Conservation (phyloP, 2,888 invertebrate species). For the Apodemia hepburni region DNA sequence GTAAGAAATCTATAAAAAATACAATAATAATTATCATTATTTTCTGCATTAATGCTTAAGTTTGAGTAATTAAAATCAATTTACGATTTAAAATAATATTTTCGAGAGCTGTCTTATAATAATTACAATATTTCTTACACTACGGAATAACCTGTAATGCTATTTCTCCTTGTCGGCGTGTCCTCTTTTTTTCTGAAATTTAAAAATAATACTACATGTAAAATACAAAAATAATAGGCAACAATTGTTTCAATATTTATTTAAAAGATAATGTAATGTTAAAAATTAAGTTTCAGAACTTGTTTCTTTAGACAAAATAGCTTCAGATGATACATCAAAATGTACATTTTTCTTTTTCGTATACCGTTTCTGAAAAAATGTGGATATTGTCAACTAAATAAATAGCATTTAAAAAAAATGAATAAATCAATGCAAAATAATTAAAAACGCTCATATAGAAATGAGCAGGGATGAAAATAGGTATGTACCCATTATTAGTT, state of each 20-base stretch:
- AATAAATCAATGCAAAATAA: slow-evolving; percentile 20
- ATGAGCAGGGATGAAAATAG: too few relatives aligned
- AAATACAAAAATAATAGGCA: slow-evolving; percentile 11
- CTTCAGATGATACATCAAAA: slow-evolving; percentile 70
- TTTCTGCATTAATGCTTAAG: background rate
- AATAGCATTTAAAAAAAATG: background rate
- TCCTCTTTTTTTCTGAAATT: slow-evolving; percentile 46
- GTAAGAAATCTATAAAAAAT: slow-evolving; percentile 25
- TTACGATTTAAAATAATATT: slow-evolving; percentile 6
- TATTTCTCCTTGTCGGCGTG: slow-evolving; percentile 43
- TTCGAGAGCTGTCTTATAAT: slow-evolving; percentile 15
- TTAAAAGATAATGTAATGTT: slow-evolving; percentile 13
- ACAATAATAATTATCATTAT: background rate
- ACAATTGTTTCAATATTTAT: slow-evolving; percentile 23
- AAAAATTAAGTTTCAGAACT: slow-evolving; percentile 40
- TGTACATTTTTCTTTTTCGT: slow-evolving; percentile 68
- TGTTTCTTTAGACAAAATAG: slow-evolving; percentile 52
- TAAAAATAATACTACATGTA: slow-evolving; percentile 28
- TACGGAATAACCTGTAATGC: slow-evolving; percentile 23
- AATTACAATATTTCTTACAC: slow-evolving; percentile 12
- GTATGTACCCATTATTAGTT: too few relatives aligned
- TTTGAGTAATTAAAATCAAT: slow-evolving; percentile 2
- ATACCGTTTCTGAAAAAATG: slow-evolving; percentile 54
- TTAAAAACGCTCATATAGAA: too few relatives aligned
- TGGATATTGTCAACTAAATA: slow-evolving; percentile 16